A percentile compares a stretch with the other conserved stretches of the same genome.
Conservation (phyloP, 2,797 vertebrate genomes). For the Psittacula echo region DNA sequence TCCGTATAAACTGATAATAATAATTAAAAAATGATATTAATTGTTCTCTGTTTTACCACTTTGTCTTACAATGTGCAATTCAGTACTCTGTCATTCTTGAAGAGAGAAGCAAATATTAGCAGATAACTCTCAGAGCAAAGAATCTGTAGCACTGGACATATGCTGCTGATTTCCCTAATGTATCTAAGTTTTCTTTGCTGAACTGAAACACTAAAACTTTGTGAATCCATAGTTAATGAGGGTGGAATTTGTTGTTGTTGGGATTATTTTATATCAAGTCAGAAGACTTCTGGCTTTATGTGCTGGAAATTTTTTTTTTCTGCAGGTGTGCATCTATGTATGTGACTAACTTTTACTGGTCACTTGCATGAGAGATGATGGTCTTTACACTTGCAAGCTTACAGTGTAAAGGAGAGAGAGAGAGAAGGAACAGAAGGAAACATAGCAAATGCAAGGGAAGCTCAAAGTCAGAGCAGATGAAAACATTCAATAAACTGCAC, state of each 20-base stretch:
- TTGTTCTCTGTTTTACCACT: neutral
- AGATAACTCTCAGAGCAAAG: neutral
- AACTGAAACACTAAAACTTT: neutral
- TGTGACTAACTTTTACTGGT: neutral
- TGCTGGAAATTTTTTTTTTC: neutral
- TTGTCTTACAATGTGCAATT: neutral
- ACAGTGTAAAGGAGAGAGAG: neutral
- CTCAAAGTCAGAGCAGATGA: neutral
- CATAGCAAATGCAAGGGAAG: neutral
- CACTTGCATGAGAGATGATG: neutral
- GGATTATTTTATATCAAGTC: neutral
- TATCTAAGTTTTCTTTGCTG: neutral
- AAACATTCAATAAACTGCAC: neutral
- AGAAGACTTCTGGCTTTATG: neutral
- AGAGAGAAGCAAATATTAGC: neutral
- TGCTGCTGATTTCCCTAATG: neutral
- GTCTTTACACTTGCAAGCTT: neutral
- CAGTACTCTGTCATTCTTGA: neutral
- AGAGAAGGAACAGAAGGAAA: neutral
- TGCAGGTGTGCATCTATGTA: neutral
- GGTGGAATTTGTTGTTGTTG: neutral
- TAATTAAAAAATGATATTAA: neutral
- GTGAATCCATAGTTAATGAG: neutral
- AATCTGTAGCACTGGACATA: rapidly evolving
- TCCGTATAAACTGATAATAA: neutral